Conservation (phyloP, 2,797 vertebrate genomes). For the Sebastes trivittatus region DNA sequence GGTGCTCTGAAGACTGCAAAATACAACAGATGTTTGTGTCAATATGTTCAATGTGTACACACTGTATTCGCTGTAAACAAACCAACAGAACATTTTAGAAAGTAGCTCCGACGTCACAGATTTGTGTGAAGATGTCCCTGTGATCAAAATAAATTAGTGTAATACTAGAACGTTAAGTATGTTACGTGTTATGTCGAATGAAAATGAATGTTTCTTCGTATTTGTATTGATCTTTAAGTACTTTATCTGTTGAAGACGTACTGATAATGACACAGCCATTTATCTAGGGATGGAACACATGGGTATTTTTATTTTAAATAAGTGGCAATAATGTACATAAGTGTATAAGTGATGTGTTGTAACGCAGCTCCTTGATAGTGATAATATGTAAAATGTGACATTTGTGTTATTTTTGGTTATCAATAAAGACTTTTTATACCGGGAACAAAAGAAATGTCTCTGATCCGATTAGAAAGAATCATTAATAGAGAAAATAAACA, state of each 20-base stretch:
- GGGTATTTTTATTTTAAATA: conserved; percentile 16
- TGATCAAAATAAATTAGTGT: neutral
- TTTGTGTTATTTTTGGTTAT: conserved; percentile 65
- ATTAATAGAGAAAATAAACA: neutral
- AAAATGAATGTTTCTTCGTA: conserved; percentile 11
- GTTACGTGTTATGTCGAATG: neutral
- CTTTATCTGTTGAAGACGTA: conserved; percentile 3
- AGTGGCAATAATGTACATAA: conserved; percentile 74
- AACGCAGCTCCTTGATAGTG: conserved; percentile 27
- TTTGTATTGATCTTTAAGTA: conserved; percentile 15
- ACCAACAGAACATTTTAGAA: conserved; percentile 1
- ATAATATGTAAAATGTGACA: conserved; percentile 42
- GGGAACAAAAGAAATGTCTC: conserved; percentile 7
- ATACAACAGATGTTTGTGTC: conserved; percentile 4
- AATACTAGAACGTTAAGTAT: neutral
- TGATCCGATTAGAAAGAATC: neutral
- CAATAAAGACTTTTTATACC: conserved; percentile 78
- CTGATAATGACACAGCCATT: neutral
- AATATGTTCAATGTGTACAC: conserved; percentile 1
- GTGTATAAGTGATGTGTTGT: conserved; percentile 49
- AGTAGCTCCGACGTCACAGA: conserved; percentile 6
- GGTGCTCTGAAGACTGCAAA: conserved; percentile 43
- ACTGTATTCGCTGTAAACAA: conserved; percentile 1
- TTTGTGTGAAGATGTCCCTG: conserved; percentile 13
- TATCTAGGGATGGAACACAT: conserved; percentile 5